phyloP scores from a whole-genome alignment of 1,140 invertebrate genomes.

The Heliconius congener region DNA sequence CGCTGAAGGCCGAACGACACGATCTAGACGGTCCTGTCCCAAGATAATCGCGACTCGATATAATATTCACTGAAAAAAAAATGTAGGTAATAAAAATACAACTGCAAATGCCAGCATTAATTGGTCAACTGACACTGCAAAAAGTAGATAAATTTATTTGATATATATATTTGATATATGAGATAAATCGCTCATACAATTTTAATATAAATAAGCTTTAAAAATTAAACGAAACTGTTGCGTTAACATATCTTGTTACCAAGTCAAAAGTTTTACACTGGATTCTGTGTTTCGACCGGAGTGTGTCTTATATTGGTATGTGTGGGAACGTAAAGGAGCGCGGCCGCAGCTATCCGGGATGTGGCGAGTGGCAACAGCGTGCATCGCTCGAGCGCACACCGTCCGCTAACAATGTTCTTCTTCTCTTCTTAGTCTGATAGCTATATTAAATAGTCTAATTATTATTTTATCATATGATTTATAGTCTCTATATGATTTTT shows the following conservation, averaged over 20 bases:
- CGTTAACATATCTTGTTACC: constrained; percentile 6
- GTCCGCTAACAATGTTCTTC: constrained; percentile 5
- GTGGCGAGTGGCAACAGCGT: constrained; percentile 11
- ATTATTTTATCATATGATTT: neutral
- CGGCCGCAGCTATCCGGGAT: constrained; percentile 7
- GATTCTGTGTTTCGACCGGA: neutral
- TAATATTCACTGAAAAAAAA: constrained; percentile 33
- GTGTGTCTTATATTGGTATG: constrained; percentile 7
- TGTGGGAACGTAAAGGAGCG: constrained; percentile 9
- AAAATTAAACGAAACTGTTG: neutral
- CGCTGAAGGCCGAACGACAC: constrained; percentile 51
- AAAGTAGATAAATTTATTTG: neutral
- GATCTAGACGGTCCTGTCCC: constrained; percentile 40
- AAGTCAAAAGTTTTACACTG: neutral
- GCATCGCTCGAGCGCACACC: constrained; percentile 10
- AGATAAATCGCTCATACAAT: neutral
- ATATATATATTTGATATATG: neutral
- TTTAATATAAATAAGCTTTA: neutral
- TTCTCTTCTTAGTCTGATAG: neutral
- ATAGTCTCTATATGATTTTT: neutral
- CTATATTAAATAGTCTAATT: neutral
- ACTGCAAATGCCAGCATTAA: constrained; percentile 33
- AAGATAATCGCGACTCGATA: constrained; percentile 27
- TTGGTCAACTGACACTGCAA: constrained; percentile 17
- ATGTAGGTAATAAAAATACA: constrained; percentile 15